Evolutionary conservation across 2,797 vertebrate genomes (phyloP).

Genomic region (Aldrovandia affinis): DNA sequence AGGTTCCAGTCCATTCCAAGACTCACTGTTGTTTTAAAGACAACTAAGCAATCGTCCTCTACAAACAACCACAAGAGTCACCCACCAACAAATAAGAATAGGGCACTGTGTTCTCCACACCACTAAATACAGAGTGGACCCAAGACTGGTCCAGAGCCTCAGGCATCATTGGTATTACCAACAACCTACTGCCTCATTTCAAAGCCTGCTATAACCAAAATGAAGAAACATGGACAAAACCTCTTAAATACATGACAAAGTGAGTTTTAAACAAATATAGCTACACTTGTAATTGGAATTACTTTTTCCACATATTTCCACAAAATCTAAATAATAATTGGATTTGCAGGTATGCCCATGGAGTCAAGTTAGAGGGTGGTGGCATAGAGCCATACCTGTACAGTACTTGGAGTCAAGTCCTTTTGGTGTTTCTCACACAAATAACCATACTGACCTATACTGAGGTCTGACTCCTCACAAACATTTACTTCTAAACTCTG

Average conservation of each 20-base stretch:
- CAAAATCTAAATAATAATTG: background rate
- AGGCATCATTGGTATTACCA: conserved; percentile 11
- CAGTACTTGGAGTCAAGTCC: background rate
- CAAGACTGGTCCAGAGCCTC: background rate
- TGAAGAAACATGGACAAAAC: conserved; percentile 24
- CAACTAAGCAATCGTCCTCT: conserved; percentile 11
- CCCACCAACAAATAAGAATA: conserved; percentile 15
- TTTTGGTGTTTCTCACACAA: background rate
- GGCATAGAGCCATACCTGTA: background rate
- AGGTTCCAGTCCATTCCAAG: conserved; percentile 10
- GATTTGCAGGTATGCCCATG: background rate
- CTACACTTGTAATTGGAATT: background rate
- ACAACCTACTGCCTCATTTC: conserved; percentile 5
- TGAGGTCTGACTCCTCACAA: background rate
- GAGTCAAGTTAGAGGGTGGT: too few relatives aligned
- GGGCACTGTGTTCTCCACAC: conserved; percentile 14
- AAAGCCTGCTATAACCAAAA: conserved; percentile 26
- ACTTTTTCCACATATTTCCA: background rate
- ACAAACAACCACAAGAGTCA: conserved; percentile 24
- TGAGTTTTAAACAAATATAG: conserved; percentile 28
- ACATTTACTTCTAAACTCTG: background rate
- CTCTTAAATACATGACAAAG: conserved; percentile 25
- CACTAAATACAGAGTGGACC: conserved; percentile 20
- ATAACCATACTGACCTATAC: background rate
- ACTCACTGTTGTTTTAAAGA: conserved; percentile 12